A percentile compares a stretch with the other conserved stretches of the same genome.
These are phyloP conservation scores for Ornithoptera alexandrae DNA, from an alignment of 2,888 invertebrate species.

Conservation along the genomic window DNA sequence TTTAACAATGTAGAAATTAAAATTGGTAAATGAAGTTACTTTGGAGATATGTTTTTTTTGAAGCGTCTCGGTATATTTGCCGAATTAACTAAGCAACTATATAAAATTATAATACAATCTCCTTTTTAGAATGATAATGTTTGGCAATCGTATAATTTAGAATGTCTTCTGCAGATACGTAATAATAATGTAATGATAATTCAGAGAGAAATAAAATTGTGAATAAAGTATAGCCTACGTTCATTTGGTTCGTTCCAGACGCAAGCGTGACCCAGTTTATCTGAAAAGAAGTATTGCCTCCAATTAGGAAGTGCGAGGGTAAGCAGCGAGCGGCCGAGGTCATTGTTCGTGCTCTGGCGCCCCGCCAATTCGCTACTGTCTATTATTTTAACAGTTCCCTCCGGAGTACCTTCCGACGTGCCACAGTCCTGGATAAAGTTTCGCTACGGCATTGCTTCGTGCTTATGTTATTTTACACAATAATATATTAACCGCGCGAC, in stretches of 20 bases:
- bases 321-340: slow-evolving; percentile 44
- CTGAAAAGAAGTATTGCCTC: slow-evolving; percentile 44
- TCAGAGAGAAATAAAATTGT: background rate
- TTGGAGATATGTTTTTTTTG: no score
- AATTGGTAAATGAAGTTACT: no score
- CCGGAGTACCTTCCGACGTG: slow-evolving; percentile 35
- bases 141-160: background rate
- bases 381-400: slow-evolving; percentile 60
- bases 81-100: no score
- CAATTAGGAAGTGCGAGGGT: slow-evolving; percentile 53
- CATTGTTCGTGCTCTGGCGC: slow-evolving; percentile 55
- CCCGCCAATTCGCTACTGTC: slow-evolving; percentile 54
- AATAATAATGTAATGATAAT: background rate
- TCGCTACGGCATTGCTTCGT: slow-evolving; percentile 13
- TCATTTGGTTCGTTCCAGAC: slow-evolving; percentile 14
- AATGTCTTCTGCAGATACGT: background rate
- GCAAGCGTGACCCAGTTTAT: slow-evolving; percentile 21
- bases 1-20: no score
- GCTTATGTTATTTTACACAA: background rate
- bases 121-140: no score
- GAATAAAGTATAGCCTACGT: slow-evolving; percentile 3
- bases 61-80: no score
- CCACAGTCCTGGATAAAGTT: slow-evolving; percentile 21
- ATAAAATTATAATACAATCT: no score
- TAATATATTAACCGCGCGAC: background rate